Evolutionary conservation across 2,888 invertebrate species (phyloP).

Genomic region (Oligia strigilis): DNA sequence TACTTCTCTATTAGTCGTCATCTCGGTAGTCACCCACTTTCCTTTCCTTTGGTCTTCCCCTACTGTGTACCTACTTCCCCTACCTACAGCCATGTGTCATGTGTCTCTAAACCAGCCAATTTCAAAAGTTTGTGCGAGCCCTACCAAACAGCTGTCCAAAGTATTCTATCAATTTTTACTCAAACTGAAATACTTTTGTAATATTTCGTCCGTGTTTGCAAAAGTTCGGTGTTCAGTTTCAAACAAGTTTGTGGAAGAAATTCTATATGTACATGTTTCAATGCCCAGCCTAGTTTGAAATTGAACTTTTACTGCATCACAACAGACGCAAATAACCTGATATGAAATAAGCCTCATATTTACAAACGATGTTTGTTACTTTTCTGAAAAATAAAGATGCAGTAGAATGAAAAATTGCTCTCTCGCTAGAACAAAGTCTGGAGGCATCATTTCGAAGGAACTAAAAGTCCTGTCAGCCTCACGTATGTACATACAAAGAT

Average conservation of each 20-base stretch:
- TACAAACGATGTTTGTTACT: not conserved
- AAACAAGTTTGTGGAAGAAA: constrained; percentile 44
- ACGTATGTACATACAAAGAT: constrained; percentile 28
- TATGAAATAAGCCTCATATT: constrained; percentile 7
- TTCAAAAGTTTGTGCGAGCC: constrained; percentile 13
- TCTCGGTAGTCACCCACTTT: not conserved
- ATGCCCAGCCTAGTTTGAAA: constrained; percentile 37
- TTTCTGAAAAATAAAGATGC: not conserved
- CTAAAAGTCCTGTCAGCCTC: constrained; percentile 1
- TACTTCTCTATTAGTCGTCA: not conserved
- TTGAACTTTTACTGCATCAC: constrained; percentile 17
- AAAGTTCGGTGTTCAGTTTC: constrained; percentile 43
- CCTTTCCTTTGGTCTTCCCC: not conserved
- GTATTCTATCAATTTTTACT: constrained; percentile 40
- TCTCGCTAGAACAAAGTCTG: not conserved
- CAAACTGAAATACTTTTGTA: constrained; percentile 58
- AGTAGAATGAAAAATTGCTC: not conserved
- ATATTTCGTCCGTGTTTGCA: constrained; percentile 52
- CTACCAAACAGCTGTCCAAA: constrained; percentile 37
- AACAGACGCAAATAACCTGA: not conserved
- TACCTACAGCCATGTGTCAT: not conserved
- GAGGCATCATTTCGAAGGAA: constrained; percentile 29
- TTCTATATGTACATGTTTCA: constrained; percentile 21
- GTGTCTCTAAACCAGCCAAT: not conserved
- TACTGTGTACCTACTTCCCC: no score